A percentile compares a stretch with the other conserved stretches of the same genome.
These are phyloP conservation scores for Drosophila paucipuncta DNA, from an alignment of 2,888 invertebrate species.

Conservation along the genomic window DNA sequence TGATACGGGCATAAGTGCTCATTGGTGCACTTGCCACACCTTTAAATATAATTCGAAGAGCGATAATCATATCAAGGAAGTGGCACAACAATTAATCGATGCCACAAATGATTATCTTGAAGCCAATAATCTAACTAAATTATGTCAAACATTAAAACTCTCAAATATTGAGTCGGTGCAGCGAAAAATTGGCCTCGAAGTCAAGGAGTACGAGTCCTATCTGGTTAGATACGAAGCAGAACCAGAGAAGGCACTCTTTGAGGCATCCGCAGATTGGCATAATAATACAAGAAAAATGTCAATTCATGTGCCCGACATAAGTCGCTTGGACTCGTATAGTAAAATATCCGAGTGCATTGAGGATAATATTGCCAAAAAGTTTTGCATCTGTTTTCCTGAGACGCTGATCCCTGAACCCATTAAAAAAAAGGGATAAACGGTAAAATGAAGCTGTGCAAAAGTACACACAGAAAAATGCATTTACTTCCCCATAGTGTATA, in stretches of 20 bases:
- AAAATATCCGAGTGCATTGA: slow-evolving; percentile 29
- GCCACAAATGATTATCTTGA: slow-evolving; percentile 69
- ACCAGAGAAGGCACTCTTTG: slow-evolving; percentile 29
- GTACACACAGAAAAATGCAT: not conserved
- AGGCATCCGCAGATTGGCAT: slow-evolving; percentile 35
- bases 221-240: slow-evolving; percentile 33
- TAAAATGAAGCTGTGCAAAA: not conserved
- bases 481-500: not conserved
- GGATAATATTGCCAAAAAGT: slow-evolving; percentile 75
- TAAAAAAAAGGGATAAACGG: not conserved
- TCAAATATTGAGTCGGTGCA: slow-evolving; percentile 37
- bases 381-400: slow-evolving; percentile 60
- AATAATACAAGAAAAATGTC: slow-evolving; percentile 20
- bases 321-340: slow-evolving; percentile 43
- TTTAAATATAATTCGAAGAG: slow-evolving; percentile 1
- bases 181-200: slow-evolving; percentile 12
- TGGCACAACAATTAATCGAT: slow-evolving; percentile 51
- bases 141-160: slow-evolving; percentile 58
- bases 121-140: slow-evolving; percentile 50
- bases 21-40: slow-evolving; percentile 90
- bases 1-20: slow-evolving; percentile 88
- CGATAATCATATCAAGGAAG: slow-evolving; percentile 11
- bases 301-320: slow-evolving; percentile 45
- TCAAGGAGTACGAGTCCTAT: slow-evolving; percentile 23
- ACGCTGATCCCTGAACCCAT: not conserved